Percentiles rank a stretch among this genome's conserved stretches.
These are phyloP conservation scores for Corythornis madagascariensis DNA, from an alignment of 2,113 vertebrate genomes.

Conservation along the genomic window DNA sequence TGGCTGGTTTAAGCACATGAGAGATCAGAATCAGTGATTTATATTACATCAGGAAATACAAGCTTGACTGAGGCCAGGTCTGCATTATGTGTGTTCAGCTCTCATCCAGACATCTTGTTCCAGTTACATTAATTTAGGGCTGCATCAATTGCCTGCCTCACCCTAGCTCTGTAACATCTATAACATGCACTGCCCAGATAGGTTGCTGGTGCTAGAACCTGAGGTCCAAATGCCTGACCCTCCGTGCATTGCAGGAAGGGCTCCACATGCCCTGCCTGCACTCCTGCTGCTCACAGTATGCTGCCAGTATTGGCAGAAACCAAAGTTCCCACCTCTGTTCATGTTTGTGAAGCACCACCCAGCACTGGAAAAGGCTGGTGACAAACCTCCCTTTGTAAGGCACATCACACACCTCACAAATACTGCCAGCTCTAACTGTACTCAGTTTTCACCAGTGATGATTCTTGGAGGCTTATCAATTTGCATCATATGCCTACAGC, in stretches of 20 bases:
- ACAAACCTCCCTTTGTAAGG: background rate
- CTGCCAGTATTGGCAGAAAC: background rate
- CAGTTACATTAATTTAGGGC: background rate
- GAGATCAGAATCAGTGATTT: background rate
- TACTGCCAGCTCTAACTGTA: background rate
- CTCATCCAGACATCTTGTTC: background rate
- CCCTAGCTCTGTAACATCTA: too few species aligned
- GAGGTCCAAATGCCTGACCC: background rate
- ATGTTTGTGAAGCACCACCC: fast-evolving
- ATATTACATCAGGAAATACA: background rate
- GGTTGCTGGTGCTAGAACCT: background rate
- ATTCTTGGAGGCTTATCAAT: background rate
- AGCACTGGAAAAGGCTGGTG: background rate
- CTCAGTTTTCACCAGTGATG: background rate
- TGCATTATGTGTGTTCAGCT: background rate
- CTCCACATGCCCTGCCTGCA: fast-evolving
- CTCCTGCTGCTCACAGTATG: background rate
- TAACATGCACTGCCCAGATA: fast-evolving
- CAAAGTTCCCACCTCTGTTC: background rate
- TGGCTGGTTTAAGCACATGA: background rate
- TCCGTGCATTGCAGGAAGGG: background rate
- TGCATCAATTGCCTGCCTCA: background rate
- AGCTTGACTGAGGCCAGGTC: background rate
- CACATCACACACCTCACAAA: background rate
- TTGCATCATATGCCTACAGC: background rate